Percentiles rank a stretch among this genome's conserved stretches.
phyloP scores from a whole-genome alignment of 2,888 invertebrate species.

The Agriopis leucophaearia region DNA sequence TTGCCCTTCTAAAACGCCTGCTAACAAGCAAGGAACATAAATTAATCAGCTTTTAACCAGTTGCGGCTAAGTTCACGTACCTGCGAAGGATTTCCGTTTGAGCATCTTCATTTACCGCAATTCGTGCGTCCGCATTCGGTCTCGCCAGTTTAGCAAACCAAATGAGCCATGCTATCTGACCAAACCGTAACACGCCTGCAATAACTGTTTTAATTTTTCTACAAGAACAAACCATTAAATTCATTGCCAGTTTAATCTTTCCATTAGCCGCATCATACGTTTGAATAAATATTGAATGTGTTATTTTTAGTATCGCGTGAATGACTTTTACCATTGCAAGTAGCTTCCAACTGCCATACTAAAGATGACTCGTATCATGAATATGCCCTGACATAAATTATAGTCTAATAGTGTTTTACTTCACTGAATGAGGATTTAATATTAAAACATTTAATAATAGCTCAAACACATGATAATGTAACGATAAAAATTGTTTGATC shows the following conservation, averaged over 20 bases:
- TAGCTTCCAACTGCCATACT: conserved; percentile 36
- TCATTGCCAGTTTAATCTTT: conserved; percentile 45
- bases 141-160: conserved; percentile 38
- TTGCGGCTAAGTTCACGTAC: conserved; percentile 30
- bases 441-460: conserved; percentile 36
- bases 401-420: conserved; percentile 16
- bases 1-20: conserved; percentile 23
- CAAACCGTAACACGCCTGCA: conserved; percentile 27
- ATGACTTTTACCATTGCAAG: conserved; percentile 34
- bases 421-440: conserved; percentile 29
- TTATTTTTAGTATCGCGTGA: conserved; percentile 42
- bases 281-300: conserved; percentile 50
- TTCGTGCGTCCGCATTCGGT: conserved; percentile 47
- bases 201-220: conserved; percentile 33
- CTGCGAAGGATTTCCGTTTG: conserved; percentile 48
- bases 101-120: conserved; percentile 51
- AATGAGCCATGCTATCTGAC: conserved; percentile 29
- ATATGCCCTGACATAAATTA: conserved; percentile 18
- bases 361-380: conserved; percentile 25
- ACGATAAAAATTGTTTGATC: conserved; percentile 65
- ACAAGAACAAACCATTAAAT: conserved; percentile 38
- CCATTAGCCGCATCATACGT: conserved; percentile 48
- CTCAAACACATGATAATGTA: conserved; percentile 46
- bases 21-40: conserved; percentile 26
- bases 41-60: conserved; percentile 40